A percentile compares a stretch with the other conserved stretches of the same genome.
These are phyloP conservation scores for Pammene fasciana DNA, from an alignment of 2,888 invertebrate genomes.

Conservation along the genomic window DNA sequence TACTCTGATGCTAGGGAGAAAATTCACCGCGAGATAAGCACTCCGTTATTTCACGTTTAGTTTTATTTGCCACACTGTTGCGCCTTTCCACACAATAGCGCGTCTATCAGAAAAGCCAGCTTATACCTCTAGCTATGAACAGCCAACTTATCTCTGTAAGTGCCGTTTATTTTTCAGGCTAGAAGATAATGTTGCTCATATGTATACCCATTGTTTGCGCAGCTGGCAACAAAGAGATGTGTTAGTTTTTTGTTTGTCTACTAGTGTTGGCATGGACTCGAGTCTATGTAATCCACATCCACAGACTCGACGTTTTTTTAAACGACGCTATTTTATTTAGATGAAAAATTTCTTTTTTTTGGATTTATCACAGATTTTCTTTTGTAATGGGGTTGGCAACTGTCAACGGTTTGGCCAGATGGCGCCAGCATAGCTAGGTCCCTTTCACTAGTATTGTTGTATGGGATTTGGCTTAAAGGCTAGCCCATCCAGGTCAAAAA, in stretches of 20 bases:
- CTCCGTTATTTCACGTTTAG: constrained; percentile 58
- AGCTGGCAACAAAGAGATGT: background rate
- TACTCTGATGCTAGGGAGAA: constrained; percentile 62
- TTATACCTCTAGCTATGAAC: constrained; percentile 15
- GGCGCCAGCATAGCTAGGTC: too few species aligned
- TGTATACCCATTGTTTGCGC: constrained; percentile 1
- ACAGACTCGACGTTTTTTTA: background rate
- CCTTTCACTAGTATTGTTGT: too few species aligned
- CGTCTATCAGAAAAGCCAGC: constrained; percentile 34
- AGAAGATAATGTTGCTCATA: constrained; percentile 25
- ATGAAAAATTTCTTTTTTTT: too few species aligned
- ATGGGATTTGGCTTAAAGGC: too few species aligned
- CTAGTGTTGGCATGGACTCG: background rate
- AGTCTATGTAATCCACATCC: background rate
- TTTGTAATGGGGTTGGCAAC: too few species aligned
- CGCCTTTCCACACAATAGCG: constrained; percentile 23
- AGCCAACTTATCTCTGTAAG: background rate
- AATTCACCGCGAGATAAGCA: constrained; percentile 69
- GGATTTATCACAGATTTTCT: too few species aligned
- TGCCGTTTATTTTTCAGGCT: constrained; percentile 10
- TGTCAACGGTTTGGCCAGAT: too few species aligned
- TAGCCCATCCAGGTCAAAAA: too few species aligned
- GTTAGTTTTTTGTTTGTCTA: background rate
- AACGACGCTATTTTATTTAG: too few species aligned
- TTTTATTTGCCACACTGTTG: constrained; percentile 45